Evolutionary conservation across 2,113 vertebrate genomes (phyloP).

Genomic region (Siniperca chuatsi): DNA sequence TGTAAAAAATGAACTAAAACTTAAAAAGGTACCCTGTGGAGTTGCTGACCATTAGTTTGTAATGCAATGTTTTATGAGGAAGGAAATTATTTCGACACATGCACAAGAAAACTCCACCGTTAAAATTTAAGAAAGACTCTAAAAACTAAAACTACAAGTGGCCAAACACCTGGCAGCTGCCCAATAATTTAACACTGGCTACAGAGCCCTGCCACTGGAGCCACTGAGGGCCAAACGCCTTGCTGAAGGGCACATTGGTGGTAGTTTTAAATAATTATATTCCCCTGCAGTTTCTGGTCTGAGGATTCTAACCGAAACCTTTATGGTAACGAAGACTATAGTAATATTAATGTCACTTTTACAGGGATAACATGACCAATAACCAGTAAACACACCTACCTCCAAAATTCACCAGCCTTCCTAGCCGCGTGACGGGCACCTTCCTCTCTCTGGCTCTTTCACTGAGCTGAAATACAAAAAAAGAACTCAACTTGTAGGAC

Average conservation of each 20-base stretch:
- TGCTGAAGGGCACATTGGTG: neutral
- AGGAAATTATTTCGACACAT: constrained; percentile 8
- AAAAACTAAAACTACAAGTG: neutral
- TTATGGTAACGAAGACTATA: neutral
- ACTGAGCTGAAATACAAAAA: constrained; percentile 86
- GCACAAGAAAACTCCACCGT: neutral
- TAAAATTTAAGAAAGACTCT: neutral
- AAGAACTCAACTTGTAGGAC: neutral
- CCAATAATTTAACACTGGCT: neutral
- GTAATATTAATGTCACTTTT: neutral
- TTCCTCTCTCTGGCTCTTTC: constrained; percentile 91
- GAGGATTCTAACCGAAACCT: neutral
- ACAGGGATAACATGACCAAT: neutral
- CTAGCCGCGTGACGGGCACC: constrained; percentile 92
- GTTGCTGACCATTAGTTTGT: no score
- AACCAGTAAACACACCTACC: constrained; percentile 75
- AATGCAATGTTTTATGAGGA: neutral
- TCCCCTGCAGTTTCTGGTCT: neutral
- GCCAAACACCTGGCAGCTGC: neutral
- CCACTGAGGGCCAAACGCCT: neutral
- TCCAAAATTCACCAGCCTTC: constrained; percentile 92
- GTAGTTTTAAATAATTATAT: neutral
- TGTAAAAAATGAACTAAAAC: no score
- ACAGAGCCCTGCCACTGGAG: neutral
- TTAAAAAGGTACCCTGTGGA: neutral